Base-by-base conservation (phyloP, 2,797 vertebrate genomes). In the Hypotaenidia okinawae region DNA sequence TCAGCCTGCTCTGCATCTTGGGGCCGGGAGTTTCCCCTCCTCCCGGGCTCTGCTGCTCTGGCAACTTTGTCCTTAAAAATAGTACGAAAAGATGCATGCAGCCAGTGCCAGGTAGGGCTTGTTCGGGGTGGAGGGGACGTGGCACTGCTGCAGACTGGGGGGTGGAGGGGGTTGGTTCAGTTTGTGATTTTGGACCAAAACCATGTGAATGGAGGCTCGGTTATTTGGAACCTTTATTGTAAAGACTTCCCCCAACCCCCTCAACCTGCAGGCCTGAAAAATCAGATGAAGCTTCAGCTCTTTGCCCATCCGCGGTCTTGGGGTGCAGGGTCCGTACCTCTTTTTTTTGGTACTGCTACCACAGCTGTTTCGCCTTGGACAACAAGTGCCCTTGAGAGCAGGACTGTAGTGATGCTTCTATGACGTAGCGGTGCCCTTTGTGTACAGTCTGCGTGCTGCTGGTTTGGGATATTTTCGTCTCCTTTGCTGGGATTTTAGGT, bases 11-110 rank as follows among this genome's bases (percentile, higher is more conserved):
- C 88, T 10, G 9, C 12, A 15, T 17, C 68, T 80, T 25, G 14
- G 52, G 70, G 27, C 81, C 19, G 23, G 67, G 57, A 83, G 72
- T 16, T 68, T 63, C 73, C 24, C 13, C 81, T 72, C 55, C 72
- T 74, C 51, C 79, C 9, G 82, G 57, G 43, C 87, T 72, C 35
- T 27, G 87, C 85, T 93, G 79, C 89, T 92, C 76, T 55, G 92
- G 89, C 94, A 88, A 78, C 87, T 94, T 81, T 4, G 37, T 23
- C 24, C 75, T 78, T 94, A 87, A 94, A 96, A 93, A 73, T 45
- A 86, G 91, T 23, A 11, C 16, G 76, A 69, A 66, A 93, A 90
- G 66, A 11, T 1, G 66, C 35, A 10, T 8, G 58, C 62, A 9
- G 19, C 43, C 39, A 52, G 28, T 12, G 9, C 22, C 4, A 22